Conservation (phyloP, 2,888 invertebrate species). For the Cephus nigrinus region DNA sequence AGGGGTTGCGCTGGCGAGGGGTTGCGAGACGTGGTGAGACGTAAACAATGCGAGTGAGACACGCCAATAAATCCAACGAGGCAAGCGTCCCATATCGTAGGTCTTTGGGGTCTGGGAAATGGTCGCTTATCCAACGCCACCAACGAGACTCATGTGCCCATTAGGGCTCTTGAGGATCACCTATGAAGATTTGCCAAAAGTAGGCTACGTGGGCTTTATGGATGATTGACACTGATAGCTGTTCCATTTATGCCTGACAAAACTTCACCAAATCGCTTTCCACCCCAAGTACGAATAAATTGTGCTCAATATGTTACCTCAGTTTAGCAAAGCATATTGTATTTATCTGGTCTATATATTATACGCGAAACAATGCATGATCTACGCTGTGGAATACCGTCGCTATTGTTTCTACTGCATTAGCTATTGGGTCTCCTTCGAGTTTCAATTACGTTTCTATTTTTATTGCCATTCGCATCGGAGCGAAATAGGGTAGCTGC, state of each 20-base stretch:
- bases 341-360: background rate
- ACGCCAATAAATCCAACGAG: conserved; percentile 45
- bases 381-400: background rate
- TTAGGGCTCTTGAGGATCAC: background rate
- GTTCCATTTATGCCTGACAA: background rate
- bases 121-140: conserved; percentile 27
- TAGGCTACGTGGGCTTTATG: background rate
- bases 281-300: background rate
- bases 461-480: background rate
- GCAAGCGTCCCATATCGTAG: conserved; percentile 19
- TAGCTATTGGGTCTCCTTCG: background rate
- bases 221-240: background rate
- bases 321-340: background rate
- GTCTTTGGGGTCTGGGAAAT: conserved; percentile 45
- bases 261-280: background rate
- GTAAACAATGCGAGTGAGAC: conserved; percentile 46
- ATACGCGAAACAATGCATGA: too few species aligned
- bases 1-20: conserved; percentile 20
- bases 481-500: background rate
- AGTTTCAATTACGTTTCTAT: background rate
- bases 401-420: background rate
- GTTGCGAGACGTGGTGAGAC: conserved; percentile 37
- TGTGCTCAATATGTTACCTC: background rate
- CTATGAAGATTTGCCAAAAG: background rate
- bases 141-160: background rate